Conservation (phyloP, 2,888 invertebrate genomes). For the Lacanobia wlatinum region DNA sequence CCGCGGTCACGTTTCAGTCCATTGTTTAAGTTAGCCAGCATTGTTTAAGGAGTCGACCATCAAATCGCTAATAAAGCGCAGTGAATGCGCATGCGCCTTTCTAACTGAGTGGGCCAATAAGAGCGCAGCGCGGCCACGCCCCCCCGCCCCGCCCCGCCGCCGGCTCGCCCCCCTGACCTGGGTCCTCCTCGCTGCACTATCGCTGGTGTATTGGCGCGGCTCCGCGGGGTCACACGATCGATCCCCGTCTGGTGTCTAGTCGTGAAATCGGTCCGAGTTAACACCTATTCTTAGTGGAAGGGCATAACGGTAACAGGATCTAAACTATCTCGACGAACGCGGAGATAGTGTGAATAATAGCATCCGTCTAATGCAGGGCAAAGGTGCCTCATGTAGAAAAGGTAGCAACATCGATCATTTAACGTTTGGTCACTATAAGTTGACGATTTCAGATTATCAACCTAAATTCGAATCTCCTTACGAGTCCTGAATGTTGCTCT, state of each 20-base stretch:
- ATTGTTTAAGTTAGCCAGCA: constrained; percentile 74
- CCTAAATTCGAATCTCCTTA: not conserved
- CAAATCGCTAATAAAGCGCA: constrained; percentile 66
- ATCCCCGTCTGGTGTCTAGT: constrained; percentile 45
- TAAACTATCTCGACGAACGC: not conserved
- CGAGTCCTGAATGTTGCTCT: too few relatives aligned
- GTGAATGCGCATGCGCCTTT: constrained; percentile 65
- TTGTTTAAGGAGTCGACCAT: constrained; percentile 71
- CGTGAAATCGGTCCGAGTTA: constrained; percentile 46
- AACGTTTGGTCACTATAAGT: not conserved
- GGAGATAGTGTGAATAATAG: constrained; percentile 18
- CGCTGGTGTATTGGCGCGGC: constrained; percentile 61
- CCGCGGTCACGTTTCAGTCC: constrained; percentile 77
- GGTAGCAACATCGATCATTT: not conserved
- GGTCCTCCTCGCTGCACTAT: constrained; percentile 42
- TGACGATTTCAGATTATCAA: not conserved
- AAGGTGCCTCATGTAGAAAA: too few relatives aligned
- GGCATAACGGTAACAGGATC: constrained; percentile 21
- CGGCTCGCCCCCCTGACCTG: constrained; percentile 48
- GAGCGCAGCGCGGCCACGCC: constrained; percentile 63
- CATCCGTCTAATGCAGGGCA: not conserved
- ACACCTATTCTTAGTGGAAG: constrained; percentile 47
- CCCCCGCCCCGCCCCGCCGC: constrained; percentile 53
- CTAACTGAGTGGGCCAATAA: constrained; percentile 66
- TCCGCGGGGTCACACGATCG: constrained; percentile 57